phyloP scores from a whole-genome alignment of 2,113 vertebrate genomes.

The Symphodus melops region DNA sequence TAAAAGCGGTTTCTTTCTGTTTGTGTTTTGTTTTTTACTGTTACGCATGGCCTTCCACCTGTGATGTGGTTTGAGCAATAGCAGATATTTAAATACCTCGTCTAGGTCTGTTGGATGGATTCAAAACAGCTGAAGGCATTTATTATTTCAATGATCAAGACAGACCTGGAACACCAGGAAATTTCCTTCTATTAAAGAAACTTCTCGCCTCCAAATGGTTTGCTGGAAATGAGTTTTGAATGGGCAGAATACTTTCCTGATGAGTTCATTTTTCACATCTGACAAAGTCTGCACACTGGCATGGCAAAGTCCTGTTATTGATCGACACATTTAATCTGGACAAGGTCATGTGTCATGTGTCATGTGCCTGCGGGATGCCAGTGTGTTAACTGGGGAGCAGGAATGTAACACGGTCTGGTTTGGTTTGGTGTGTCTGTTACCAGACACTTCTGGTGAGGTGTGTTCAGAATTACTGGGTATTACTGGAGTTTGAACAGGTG shows the following conservation, averaged over 20 bases:
- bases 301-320: slow-evolving; percentile 45
- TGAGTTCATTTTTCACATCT: slow-evolving; percentile 71
- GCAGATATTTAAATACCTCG: slow-evolving; percentile 40
- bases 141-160: slow-evolving; percentile 65
- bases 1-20: slow-evolving; percentile 40
- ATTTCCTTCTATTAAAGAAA: slow-evolving; percentile 67
- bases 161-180: slow-evolving; percentile 53
- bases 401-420: slow-evolving; percentile 45
- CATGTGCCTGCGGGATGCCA: slow-evolving; percentile 45
- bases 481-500: slow-evolving; percentile 69
- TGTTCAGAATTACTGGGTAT: slow-evolving; percentile 28
- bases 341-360: slow-evolving; percentile 62
- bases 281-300: slow-evolving; percentile 58
- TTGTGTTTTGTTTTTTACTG: slow-evolving; percentile 36
- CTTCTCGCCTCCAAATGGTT: slow-evolving; percentile 63
- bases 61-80: slow-evolving; percentile 54
- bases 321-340: slow-evolving; percentile 51
- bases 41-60: slow-evolving; percentile 40
- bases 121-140: slow-evolving; percentile 57
- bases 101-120: slow-evolving; percentile 36
- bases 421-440: slow-evolving; percentile 20
- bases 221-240: slow-evolving; percentile 67
- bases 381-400: slow-evolving; percentile 41
- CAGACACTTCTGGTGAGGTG: slow-evolving; percentile 34
- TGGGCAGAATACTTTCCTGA: slow-evolving; percentile 76